Percentiles rank a stretch among this genome's conserved stretches.
Evolutionary conservation across 2,888 invertebrate species (phyloP).

Genomic region (Pristionchus maxplancki): DNA sequence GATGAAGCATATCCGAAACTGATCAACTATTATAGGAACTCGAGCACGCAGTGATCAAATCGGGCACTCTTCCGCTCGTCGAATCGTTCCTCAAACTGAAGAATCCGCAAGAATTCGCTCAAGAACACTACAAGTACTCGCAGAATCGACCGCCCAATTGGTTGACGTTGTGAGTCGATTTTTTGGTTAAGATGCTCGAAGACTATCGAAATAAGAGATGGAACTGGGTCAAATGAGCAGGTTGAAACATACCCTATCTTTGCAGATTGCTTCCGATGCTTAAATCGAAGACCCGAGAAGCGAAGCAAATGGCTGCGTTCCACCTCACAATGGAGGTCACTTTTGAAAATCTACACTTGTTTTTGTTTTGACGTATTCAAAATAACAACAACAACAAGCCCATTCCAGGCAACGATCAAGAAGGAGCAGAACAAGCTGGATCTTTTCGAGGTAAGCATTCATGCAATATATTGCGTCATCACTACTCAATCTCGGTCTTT

Average conservation of each 20-base stretch:
- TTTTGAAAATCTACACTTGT: not conserved
- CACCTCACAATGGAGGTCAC: slow-evolving; percentile 93
- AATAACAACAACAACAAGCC: not conserved
- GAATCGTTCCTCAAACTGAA: slow-evolving; percentile 96
- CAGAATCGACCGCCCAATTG: slow-evolving; percentile 80
- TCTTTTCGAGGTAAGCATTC: slow-evolving; percentile 70
- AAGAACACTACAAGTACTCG: slow-evolving; percentile 78
- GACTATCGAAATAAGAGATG: not conserved
- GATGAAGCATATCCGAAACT: too few species aligned
- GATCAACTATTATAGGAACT: slow-evolving; percentile 91
- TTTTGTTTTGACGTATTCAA: not conserved
- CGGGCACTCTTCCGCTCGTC: slow-evolving; percentile 95
- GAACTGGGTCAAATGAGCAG: not conserved
- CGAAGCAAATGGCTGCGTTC: slow-evolving; percentile 95
- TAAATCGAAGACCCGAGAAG: slow-evolving; percentile 94
- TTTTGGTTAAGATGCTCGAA: not conserved
- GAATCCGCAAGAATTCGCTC: slow-evolving; percentile 94
- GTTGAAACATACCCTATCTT: not conserved
- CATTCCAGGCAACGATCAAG: slow-evolving; percentile 88
- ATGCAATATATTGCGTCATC: not conserved
- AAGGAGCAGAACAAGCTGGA: slow-evolving; percentile 81
- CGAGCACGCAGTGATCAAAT: slow-evolving; percentile 94
- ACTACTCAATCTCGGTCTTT: not conserved
- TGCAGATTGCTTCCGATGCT: slow-evolving; percentile 89
- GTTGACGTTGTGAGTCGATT: slow-evolving; percentile 65